phyloP scores from a whole-genome alignment of 2,797 vertebrate species.

The Sebastes miniatus region DNA sequence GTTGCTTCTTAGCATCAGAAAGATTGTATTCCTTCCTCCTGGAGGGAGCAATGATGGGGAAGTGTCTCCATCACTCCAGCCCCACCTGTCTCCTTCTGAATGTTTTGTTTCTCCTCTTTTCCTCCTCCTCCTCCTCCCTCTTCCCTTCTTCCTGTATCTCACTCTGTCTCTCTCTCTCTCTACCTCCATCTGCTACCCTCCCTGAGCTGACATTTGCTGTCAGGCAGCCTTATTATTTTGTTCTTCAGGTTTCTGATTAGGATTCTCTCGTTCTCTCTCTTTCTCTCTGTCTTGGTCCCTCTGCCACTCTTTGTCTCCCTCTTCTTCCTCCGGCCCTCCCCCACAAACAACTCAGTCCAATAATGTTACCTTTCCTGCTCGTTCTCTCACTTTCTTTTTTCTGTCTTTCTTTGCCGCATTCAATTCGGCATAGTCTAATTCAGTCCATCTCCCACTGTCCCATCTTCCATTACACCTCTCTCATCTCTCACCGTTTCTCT shows the following conservation, averaged over 20 bases:
- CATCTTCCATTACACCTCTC: slow-evolving; percentile 52
- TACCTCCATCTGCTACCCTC: slow-evolving; percentile 55
- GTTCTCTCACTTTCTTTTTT: slow-evolving; percentile 26
- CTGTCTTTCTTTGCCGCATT: slow-evolving; percentile 50
- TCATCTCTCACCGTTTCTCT: slow-evolving; percentile 45
- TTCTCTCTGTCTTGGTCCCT: slow-evolving; percentile 27
- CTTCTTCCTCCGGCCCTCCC: slow-evolving; percentile 16
- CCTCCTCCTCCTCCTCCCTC: neutral
- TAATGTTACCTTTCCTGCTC: slow-evolving; percentile 30
- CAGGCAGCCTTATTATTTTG: slow-evolving; percentile 79
- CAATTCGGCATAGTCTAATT: slow-evolving; percentile 67
- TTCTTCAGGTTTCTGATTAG: slow-evolving; percentile 80
- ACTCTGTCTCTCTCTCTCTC: slow-evolving; percentile 2
- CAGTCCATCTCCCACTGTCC: slow-evolving; percentile 41
- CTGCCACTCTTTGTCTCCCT: slow-evolving; percentile 15
- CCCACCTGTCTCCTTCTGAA: slow-evolving; percentile 55
- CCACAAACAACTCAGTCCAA: slow-evolving; percentile 35
- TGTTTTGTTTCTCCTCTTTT: slow-evolving; percentile 24
- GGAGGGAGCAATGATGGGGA: slow-evolving; percentile 52
- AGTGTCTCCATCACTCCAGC: slow-evolving; percentile 62
- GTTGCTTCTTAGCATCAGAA: slow-evolving; percentile 64
- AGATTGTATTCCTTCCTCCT: slow-evolving; percentile 59
- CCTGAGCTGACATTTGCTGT: slow-evolving; percentile 79
- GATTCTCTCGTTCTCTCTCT: slow-evolving; percentile 50
- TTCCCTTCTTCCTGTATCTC: slow-evolving; percentile 6